Evolutionary conservation across 1,140 invertebrate genomes (phyloP).

Genomic region (Bombyx mandarina): DNA sequence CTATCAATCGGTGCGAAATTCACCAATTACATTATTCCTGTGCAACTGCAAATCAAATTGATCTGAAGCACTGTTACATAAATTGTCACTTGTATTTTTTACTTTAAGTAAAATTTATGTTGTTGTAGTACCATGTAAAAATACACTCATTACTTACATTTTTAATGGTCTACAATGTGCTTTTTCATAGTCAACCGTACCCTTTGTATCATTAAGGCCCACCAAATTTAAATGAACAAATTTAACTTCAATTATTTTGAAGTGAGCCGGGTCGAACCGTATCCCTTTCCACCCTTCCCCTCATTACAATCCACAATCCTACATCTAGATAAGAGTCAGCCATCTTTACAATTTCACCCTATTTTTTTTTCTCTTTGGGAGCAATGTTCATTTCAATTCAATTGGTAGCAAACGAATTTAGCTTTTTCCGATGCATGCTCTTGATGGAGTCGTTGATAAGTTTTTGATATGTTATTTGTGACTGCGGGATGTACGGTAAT

Average conservation of each 20-base stretch:
- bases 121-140: no score
- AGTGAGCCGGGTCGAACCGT: slow-evolving; percentile 49
- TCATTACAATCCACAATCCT: slow-evolving; percentile 62
- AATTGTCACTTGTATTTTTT: no score
- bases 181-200: background rate
- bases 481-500: slow-evolving; percentile 29
- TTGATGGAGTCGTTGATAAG: slow-evolving; percentile 54
- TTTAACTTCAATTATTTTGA: slow-evolving; percentile 69
- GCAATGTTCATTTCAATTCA: slow-evolving; percentile 54
- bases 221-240: slow-evolving; percentile 61
- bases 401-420: slow-evolving; percentile 56
- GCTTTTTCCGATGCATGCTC: slow-evolving; percentile 40
- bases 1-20: background rate
- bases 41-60: background rate
- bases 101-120: no score
- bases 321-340: slow-evolving; percentile 62
- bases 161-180: no score
- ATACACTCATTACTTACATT: no score
- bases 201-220: slow-evolving; percentile 24
- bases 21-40: slow-evolving; percentile 10
- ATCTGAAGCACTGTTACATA: no score
- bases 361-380: slow-evolving; percentile 42
- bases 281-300: slow-evolving; percentile 64
- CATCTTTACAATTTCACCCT: slow-evolving; percentile 57
- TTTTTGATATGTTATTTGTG: slow-evolving; percentile 44